phyloP scores from a whole-genome alignment of 2,113 vertebrate genomes.

The Helogale parvula region DNA sequence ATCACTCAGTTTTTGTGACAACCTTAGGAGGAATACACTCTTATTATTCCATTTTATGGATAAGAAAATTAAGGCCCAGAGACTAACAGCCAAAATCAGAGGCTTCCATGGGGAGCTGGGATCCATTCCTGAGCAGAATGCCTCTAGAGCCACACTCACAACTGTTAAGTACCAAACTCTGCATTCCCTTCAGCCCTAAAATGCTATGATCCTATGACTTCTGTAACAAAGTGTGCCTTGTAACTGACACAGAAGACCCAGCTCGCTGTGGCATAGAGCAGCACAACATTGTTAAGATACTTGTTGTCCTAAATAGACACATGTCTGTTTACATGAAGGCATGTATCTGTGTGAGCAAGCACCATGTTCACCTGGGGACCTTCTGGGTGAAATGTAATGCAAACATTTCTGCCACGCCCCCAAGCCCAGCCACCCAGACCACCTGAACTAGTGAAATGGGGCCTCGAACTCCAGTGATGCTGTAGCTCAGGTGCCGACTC shows the following conservation, averaged over 20 bases:
- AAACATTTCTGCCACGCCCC: not conserved
- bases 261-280: accelerated
- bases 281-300: not conserved
- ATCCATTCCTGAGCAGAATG: not conserved
- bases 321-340: not conserved
- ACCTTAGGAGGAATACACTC: not conserved
- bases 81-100: not conserved
- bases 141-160: not conserved
- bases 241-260: not conserved
- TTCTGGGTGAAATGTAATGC: not conserved
- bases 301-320: not conserved
- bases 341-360: not conserved
- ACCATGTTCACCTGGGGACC: not conserved
- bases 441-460: not conserved
- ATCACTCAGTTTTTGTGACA: not conserved
- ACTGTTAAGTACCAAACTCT: not conserved
- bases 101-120: not conserved
- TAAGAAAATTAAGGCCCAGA: not conserved
- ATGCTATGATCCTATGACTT: not conserved
- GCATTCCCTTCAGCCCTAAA: not conserved
- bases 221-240: not conserved
- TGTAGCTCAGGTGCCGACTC: accelerated
- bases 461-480: not conserved
- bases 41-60: not conserved
- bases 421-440: not conserved